Conservation (phyloP, 2,113 vertebrate species). For the Halcyon senegalensis region DNA sequence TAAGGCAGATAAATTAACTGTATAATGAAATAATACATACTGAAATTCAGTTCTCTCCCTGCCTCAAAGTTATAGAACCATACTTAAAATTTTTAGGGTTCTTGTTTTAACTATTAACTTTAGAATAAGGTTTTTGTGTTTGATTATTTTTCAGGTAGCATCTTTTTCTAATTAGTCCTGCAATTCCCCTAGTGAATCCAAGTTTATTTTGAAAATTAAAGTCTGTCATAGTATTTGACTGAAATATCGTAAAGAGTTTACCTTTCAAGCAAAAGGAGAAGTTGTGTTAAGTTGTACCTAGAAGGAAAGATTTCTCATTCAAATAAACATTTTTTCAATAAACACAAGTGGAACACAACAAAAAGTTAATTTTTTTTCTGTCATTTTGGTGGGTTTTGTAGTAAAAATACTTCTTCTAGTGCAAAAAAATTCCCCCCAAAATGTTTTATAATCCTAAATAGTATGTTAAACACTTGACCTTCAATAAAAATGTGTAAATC, state of each 20-base stretch:
- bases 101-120: not conserved
- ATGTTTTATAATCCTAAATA: not conserved
- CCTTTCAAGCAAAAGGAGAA: constrained; percentile 27
- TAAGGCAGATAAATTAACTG: not conserved
- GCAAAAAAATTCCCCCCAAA: not conserved
- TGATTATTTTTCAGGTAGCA: not conserved
- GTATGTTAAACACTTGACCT: not conserved
- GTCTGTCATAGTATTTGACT: not conserved
- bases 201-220: not conserved
- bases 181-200: not conserved
- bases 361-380: not conserved
- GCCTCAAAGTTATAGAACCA: not conserved
- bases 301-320: not conserved
- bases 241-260: not conserved
- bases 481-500: not conserved
- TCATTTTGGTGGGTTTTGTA: not conserved
- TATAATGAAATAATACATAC: not conserved
- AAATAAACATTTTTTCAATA: not conserved
- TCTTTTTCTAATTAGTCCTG: not conserved
- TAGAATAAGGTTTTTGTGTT: not conserved
- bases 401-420: not conserved
- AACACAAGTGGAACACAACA: not conserved
- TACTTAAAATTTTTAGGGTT: not conserved
- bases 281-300: not conserved
- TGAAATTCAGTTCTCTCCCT: not conserved